Base-by-base conservation (phyloP, 2,113 vertebrate genomes). In the Seriola dumerili region DNA sequence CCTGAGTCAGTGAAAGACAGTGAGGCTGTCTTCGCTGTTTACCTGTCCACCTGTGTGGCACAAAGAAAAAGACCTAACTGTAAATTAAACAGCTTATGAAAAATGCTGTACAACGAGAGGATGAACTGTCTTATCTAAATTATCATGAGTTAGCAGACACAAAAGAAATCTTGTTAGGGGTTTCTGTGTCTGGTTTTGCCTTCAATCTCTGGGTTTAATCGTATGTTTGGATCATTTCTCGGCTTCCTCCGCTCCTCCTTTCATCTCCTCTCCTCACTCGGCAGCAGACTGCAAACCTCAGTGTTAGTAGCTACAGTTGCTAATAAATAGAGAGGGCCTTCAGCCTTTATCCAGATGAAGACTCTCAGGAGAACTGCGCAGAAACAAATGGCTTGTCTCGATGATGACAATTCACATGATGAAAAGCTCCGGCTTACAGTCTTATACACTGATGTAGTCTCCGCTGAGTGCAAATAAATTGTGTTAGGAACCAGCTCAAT, bases 261-360 rank as follows among this genome's bases (percentile, higher is more conserved):
- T 92, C 84, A 89, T 90, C 88, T 89, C 72, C 38, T 74, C 59
- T 86, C 71, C 81, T 81, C 67, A 40, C 82, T 85, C 80, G 44
- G 82, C 88, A 89, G 80, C 86, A 77, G 83, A 58, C 83, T 77
- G 67, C 75, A 85, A 72, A 78, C 68, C 16, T 72, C 89, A 88
- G 63, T 91, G 93, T 93, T 93, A 89, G 81, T 92, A 93, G 89
- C 90, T 90, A 94, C 92, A 90, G 92, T 94, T 94, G 92, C 93
- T 93, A 93, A 92, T 92, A 93, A 93, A 94, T 93, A 93, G 72
- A 85, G 90, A 80, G 21, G 42, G 55, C 48, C 77, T 86, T 86
- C 81, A 79, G 78, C 42, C 80, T 83, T 86, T 86, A 84, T 90
- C 88, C 89, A 90, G 83, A 92, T 46, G 40, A 75, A 72, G 72